phyloP scores from a whole-genome alignment of 2,113 vertebrate genomes.

The Ceyx cyanopectus region DNA sequence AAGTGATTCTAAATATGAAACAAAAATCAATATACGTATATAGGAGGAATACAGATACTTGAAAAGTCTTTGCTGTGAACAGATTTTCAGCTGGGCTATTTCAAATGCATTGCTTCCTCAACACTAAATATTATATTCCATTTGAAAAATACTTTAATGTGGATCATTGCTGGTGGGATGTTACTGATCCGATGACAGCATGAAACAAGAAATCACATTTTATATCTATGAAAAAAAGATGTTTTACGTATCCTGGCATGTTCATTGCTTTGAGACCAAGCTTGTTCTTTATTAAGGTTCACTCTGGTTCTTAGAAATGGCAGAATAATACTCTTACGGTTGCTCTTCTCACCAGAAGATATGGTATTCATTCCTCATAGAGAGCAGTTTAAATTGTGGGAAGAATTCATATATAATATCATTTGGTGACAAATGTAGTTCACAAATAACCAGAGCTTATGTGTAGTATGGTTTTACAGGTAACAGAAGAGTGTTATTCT shows the following conservation, averaged over 20 bases:
- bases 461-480: not conserved
- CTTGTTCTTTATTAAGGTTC: constrained; percentile 34
- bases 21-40: not conserved
- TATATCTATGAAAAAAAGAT: not conserved
- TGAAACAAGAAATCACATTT: constrained; percentile 23
- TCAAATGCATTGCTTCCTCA: not conserved
- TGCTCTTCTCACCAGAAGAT: not conserved
- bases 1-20: not conserved
- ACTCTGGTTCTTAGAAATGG: not conserved
- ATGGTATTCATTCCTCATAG: not conserved
- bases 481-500: not conserved
- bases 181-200: not conserved
- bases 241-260: not conserved
- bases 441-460: not conserved
- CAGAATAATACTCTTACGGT: not conserved
- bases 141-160: not conserved
- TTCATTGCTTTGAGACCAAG: constrained; percentile 11
- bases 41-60: not conserved
- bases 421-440: not conserved
- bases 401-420: not conserved
- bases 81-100: not conserved
- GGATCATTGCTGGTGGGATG: not conserved
- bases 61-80: not conserved
- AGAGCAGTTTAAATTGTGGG: not conserved
- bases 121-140: not conserved